These are phyloP conservation scores for Leptopilina drosophilae DNA, from an alignment of 2,888 invertebrate species.

Conservation along the genomic window DNA sequence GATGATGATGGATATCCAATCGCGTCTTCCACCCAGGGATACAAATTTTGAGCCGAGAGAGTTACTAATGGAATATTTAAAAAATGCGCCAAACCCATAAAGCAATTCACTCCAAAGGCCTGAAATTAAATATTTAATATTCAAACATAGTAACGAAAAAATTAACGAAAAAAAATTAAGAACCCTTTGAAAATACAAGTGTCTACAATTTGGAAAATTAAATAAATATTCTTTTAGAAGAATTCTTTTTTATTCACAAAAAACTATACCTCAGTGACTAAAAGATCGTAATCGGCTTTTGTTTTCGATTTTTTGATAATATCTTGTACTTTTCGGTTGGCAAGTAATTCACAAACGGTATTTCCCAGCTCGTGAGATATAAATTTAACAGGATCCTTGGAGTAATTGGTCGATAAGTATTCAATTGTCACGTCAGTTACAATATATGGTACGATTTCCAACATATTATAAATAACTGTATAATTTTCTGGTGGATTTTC, in stretches of 20 bases:
- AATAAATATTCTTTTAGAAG: no score
- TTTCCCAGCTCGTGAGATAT: conserved; percentile 58
- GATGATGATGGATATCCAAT: conserved; percentile 81
- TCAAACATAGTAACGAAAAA: no score
- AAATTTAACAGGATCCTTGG: conserved; percentile 27
- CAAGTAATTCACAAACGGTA: conserved; percentile 42
- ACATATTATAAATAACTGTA: no score
- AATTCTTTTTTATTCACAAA: neutral
- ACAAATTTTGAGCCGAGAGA: conserved; percentile 78
- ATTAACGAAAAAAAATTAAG: no score
- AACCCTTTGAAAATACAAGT: no score
- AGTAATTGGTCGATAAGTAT: no score
- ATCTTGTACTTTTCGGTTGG: conserved; percentile 45
- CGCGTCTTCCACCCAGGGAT: conserved; percentile 80
- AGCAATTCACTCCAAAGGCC: conserved; percentile 81
- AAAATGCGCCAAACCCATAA: conserved; percentile 80
- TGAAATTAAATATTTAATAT: conserved; percentile 34
- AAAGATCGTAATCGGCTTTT: neutral
- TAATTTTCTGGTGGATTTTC: no score
- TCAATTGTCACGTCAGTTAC: no score
- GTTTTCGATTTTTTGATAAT: conserved; percentile 46
- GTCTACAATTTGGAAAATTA: no score
- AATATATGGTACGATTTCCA: no score
- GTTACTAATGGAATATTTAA: conserved; percentile 80
- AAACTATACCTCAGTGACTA: neutral